A percentile compares a stretch with the other conserved stretches of the same genome.
Conservation (phyloP, 2,797 vertebrate genomes). For the Manis javanica region DNA sequence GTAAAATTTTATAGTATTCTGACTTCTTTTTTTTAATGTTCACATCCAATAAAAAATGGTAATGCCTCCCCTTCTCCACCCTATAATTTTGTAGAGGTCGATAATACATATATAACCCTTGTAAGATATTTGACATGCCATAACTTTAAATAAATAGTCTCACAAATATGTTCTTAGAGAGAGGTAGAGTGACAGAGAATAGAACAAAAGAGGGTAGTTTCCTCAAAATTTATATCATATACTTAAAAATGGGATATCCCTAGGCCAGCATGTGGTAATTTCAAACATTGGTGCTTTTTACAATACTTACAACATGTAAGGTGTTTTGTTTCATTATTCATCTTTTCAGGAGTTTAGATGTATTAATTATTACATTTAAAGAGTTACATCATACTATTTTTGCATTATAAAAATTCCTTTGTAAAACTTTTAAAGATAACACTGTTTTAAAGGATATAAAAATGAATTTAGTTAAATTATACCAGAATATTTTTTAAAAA, state of each 20-base stretch:
- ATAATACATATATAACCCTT: neutral
- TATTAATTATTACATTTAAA: neutral
- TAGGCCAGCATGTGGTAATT: neutral
- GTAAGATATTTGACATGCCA: neutral
- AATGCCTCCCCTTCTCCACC: neutral
- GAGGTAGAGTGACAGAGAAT: neutral
- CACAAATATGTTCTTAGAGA: neutral
- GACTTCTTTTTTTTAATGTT: neutral
- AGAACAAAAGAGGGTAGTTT: neutral
- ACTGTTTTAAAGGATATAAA: neutral
- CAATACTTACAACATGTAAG: neutral
- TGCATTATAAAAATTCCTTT: neutral
- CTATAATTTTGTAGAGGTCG: neutral
- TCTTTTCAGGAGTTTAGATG: neutral
- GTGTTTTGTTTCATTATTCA: neutral
- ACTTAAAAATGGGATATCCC: neutral
- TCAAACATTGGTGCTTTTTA: neutral
- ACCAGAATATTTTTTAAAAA: neutral
- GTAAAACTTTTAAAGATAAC: neutral
- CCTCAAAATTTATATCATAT: neutral
- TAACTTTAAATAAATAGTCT: neutral
- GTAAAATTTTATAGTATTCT: neutral
- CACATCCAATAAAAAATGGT: neutral
- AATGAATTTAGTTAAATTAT: neutral
- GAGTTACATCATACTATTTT: neutral